Conservation (phyloP, 2,797 vertebrate species). For the Tamandua tetradactyla region DNA sequence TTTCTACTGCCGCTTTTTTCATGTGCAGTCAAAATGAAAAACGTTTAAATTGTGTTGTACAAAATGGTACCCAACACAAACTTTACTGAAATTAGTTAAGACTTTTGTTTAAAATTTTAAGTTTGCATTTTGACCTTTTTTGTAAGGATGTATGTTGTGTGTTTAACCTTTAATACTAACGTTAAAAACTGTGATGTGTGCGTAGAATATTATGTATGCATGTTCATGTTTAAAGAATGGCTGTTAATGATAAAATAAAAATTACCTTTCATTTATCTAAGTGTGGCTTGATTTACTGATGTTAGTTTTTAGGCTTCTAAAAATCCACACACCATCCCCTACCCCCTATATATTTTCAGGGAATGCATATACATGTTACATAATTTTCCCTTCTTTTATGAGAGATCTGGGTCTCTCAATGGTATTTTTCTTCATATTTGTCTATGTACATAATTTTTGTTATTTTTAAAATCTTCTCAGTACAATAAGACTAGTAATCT, state of each 20-base stretch:
- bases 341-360: slow-evolving; percentile 13
- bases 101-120: slow-evolving; percentile 90
- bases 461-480: slow-evolving; percentile 25
- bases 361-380: neutral
- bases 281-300: slow-evolving; percentile 86
- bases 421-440: slow-evolving; percentile 9
- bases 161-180: slow-evolving; percentile 93
- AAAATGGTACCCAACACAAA: slow-evolving; percentile 95
- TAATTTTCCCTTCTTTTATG: neutral
- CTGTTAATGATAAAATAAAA: slow-evolving; percentile 92
- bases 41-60: slow-evolving; percentile 93
- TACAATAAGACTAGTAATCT: neutral
- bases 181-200: slow-evolving; percentile 95
- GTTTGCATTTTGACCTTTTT: slow-evolving; percentile 94
- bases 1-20: slow-evolving; percentile 94
- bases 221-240: slow-evolving; percentile 92
- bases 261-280: slow-evolving; percentile 92
- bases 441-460: too few relatives aligned
- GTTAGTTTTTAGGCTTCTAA: slow-evolving; percentile 61
- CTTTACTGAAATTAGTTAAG: too few relatives aligned
- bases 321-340: too few relatives aligned
- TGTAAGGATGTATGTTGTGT: slow-evolving; percentile 93
- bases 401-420: neutral
- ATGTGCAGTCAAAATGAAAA: slow-evolving; percentile 90
- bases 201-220: slow-evolving; percentile 93